Percentiles rank a stretch among this genome's conserved stretches.
Conservation (phyloP, 2,113 vertebrate species). For the Todiramphus saurophagus region DNA sequence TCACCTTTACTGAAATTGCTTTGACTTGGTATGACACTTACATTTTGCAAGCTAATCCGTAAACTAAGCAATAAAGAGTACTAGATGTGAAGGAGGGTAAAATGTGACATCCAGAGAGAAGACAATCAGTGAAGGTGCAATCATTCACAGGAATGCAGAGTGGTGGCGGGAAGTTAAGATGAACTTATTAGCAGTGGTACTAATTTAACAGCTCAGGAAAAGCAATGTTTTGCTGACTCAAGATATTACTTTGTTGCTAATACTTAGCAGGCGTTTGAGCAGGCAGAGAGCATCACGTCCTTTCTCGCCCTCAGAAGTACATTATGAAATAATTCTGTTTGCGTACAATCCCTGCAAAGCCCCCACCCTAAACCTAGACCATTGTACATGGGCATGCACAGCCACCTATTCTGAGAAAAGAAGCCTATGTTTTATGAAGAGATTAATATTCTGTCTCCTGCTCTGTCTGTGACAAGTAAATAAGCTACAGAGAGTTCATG, state of each 20-base stretch:
- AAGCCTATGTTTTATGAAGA: neutral
- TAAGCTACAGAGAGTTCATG: neutral
- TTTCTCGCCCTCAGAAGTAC: neutral
- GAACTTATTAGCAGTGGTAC: neutral
- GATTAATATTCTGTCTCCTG: neutral
- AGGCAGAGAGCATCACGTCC: neutral
- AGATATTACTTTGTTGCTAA: neutral
- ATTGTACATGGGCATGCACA: too few species aligned
- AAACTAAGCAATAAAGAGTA: conserved; percentile 1
- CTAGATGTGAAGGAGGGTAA: neutral
- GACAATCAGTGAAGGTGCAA: neutral
- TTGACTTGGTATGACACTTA: neutral
- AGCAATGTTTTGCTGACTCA: neutral
- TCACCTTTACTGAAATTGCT: neutral
- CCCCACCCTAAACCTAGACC: neutral
- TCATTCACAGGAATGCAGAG: neutral
- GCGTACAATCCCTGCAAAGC: neutral
- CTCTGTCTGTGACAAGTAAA: neutral
- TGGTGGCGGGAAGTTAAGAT: neutral
- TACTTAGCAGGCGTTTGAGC: neutral
- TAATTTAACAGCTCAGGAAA: neutral
- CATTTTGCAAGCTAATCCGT: neutral
- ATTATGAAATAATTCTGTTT: neutral
- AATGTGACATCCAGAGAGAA: neutral
- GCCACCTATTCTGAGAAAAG: neutral